Evolutionary conservation across 53 echinoderm and acorn worm species (phyloP), one percentile per base, ranked within the genome.

Genomic region (Mesocentrotus franciscanus): DNA sequence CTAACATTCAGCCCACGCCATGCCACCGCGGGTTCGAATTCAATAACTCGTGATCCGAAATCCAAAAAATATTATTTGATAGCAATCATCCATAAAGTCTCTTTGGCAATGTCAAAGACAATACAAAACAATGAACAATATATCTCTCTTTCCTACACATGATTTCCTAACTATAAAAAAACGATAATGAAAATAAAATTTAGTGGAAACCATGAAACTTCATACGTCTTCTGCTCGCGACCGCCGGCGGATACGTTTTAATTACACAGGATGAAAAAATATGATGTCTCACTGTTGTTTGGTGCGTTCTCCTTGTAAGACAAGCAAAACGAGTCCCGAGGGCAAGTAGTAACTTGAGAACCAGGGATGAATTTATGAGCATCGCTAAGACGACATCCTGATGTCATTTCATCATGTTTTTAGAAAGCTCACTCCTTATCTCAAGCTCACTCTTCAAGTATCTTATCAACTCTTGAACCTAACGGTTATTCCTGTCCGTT

Each of bases 361-460:
- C 26, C 15, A 11, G n/a, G 87, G 87, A 87, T 87, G 87, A 87
- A 87, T 87, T 87, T 87, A 87, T 87, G 87, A 87, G 87, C 58
- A 58, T 18, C 58, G 58, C 87, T 12, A 29, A 27, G 57, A 87
- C 22, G 12, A 56, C 58, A 58, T 56, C 34, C 13, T 87, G 87
- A 87, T 87, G 57, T 87, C 27, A 56, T 58, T 35, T 29, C 29
- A 4, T 87, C n/a, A 87, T 57, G 24, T 87, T 57, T 87, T 87
- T 56, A 87, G 58, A 57, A 57, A 15, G 33, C 58, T 57, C n/a
- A 10, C 8, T 26, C 22, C n/a, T 87, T 87, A 87, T 87, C 56
- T 87, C 17, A 13, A n/a, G 56, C 58, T 87, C 18, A n/a, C 56
- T 59, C 27, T 26, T 27, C 26, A 87, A 58, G 24, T n/a, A 56